phyloP scores from a whole-genome alignment of 2,113 vertebrate species.

The Ailurus styani region DNA sequence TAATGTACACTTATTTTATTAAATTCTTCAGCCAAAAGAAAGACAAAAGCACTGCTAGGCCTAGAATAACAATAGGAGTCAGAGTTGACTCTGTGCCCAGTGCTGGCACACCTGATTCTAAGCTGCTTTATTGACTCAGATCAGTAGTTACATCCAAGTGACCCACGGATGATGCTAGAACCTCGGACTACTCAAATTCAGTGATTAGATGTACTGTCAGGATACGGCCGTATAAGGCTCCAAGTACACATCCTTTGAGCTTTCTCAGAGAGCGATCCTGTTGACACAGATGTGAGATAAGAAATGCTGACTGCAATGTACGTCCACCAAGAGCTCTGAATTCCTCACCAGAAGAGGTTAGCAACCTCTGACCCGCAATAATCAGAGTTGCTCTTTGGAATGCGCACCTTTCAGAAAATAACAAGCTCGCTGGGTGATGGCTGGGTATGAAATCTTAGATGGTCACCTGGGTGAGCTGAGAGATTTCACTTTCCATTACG shows the following conservation, averaged over 20 bases:
- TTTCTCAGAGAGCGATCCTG: slow-evolving; percentile 52
- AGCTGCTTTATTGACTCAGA: neutral
- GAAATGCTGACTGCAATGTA: slow-evolving; percentile 46
- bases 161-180: neutral
- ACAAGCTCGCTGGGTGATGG: too few relatives aligned
- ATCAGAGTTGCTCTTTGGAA: neutral
- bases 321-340: neutral
- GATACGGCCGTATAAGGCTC: slow-evolving; percentile 44
- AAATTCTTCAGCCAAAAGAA: neutral
- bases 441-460: neutral
- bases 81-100: neutral
- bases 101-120: neutral
- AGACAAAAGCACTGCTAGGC: neutral
- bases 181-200: fast-evolving
- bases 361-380: neutral
- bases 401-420: neutral
- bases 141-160: neutral
- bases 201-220: neutral
- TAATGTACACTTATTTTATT: neutral
- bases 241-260: slow-evolving; percentile 35
- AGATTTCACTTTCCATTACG: neutral
- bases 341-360: neutral
- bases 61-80: neutral
- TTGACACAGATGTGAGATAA: slow-evolving; percentile 20
- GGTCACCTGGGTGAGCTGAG: neutral